Conservation (phyloP, 2,797 vertebrate genomes). For the Caiman crocodilus region DNA sequence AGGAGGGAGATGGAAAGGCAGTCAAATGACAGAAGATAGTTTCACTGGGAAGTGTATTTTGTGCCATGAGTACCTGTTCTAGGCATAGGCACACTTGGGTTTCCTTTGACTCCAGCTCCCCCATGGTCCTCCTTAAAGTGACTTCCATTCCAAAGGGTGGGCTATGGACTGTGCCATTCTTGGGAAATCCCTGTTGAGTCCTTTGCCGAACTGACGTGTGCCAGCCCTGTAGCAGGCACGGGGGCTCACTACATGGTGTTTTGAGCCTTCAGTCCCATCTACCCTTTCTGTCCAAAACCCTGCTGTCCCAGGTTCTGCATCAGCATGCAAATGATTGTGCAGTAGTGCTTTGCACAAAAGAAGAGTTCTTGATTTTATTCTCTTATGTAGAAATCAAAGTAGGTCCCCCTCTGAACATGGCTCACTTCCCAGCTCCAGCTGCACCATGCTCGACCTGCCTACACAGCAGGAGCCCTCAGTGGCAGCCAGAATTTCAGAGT, state of each 20-base stretch:
- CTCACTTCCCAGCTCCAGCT: background rate
- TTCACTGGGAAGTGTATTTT: background rate
- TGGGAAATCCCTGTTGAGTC: background rate
- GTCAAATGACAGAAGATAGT: background rate
- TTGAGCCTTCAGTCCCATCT: background rate
- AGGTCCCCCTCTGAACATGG: background rate
- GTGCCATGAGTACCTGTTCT: background rate
- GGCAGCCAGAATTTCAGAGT: background rate
- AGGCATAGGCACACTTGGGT: no score
- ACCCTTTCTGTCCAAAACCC: background rate
- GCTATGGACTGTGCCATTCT: background rate
- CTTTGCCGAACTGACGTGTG: background rate
- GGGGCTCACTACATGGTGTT: background rate
- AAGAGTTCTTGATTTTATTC: background rate
- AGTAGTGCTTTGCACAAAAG: background rate
- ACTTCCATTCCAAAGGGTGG: background rate
- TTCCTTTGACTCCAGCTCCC: background rate
- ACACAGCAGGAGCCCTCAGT: background rate
- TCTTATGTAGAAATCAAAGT: no score
- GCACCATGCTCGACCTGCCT: background rate
- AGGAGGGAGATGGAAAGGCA: background rate
- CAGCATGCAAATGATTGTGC: background rate
- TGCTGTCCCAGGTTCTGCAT: background rate
- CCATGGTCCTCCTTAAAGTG: background rate
- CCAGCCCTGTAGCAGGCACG: background rate